Evolutionary conservation across 1,140 invertebrate species (phyloP).

Genomic region (Rhizoglyphus robini): DNA sequence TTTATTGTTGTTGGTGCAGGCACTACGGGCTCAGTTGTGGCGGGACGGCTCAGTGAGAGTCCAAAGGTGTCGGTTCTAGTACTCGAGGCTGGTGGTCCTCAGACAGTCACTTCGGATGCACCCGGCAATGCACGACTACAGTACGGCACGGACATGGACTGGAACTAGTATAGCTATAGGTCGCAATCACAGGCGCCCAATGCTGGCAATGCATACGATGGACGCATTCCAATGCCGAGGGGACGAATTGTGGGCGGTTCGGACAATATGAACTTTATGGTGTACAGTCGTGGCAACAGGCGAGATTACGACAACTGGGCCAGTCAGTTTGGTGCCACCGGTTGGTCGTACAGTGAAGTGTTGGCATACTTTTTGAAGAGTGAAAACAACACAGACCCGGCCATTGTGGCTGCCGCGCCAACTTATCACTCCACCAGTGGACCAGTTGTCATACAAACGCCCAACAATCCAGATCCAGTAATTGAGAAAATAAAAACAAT

Average conservation of each 20-base stretch:
- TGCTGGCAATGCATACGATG: background rate
- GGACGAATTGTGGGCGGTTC: slow-evolving; percentile 42
- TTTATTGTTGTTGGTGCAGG: too few relatives aligned
- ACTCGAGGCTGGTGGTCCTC: slow-evolving; percentile 49
- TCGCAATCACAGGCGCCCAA: slow-evolving; percentile 54
- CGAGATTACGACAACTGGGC: slow-evolving; percentile 78
- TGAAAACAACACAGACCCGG: slow-evolving; percentile 30
- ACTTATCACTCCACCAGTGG: slow-evolving; percentile 51
- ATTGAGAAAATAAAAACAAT: slow-evolving; percentile 47
- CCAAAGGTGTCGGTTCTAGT: slow-evolving; percentile 41
- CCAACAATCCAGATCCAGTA: slow-evolving; percentile 61
- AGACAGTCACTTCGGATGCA: slow-evolving; percentile 57
- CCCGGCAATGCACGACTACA: slow-evolving; percentile 45
- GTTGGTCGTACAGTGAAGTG: slow-evolving; percentile 73
- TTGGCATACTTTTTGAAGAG: slow-evolving; percentile 47
- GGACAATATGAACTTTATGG: too few relatives aligned
- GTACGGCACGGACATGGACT: slow-evolving; percentile 55
- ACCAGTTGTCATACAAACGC: slow-evolving; percentile 65
- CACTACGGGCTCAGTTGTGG: slow-evolving; percentile 26
- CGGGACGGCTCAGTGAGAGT: slow-evolving; percentile 21
- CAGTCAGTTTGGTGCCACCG: slow-evolving; percentile 51
- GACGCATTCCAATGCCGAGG: slow-evolving; percentile 5
- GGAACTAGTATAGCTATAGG: slow-evolving; percentile 60
- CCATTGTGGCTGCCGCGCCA: slow-evolving; percentile 40
- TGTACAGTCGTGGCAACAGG: slow-evolving; percentile 63